A percentile compares a stretch with the other conserved stretches of the same genome.
Evolutionary conservation across 2,888 invertebrate species (phyloP).

Genomic region (Machimus rusticus): DNA sequence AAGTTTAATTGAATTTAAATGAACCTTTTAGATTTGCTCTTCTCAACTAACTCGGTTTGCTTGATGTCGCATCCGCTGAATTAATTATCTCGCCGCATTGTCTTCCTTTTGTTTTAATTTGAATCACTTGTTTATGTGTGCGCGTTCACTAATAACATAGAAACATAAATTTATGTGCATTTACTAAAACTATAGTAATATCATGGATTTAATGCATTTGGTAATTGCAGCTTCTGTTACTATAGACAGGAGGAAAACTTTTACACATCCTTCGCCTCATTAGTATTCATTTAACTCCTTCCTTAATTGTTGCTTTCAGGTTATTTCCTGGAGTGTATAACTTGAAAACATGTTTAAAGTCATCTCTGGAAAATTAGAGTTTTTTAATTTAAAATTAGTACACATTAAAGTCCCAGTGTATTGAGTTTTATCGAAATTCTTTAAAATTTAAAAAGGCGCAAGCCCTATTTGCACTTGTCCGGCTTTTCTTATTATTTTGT

Average conservation of each 20-base stretch:
- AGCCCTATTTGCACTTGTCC: no score
- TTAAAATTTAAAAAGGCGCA: no score
- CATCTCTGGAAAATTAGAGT: no score
- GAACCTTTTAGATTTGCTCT: background rate
- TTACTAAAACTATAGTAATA: background rate
- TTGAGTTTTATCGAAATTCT: no score
- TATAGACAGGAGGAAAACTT: background rate
- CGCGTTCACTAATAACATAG: background rate
- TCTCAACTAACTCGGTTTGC: background rate
- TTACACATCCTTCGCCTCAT: background rate
- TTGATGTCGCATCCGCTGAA: background rate
- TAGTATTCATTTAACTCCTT: background rate
- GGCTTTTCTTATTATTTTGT: no score
- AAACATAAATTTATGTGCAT: background rate
- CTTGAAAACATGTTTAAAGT: no score
- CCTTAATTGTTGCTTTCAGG: no score
- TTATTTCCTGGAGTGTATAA: no score
- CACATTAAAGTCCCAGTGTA: no score
- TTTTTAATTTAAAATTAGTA: no score
- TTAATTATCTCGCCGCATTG: background rate
- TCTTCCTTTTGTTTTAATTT: background rate
- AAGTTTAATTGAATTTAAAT: background rate
- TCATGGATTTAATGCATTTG: background rate
- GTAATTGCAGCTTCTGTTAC: background rate
- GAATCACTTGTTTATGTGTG: background rate